Base-by-base conservation (phyloP, 2,113 vertebrate genomes). In the Spea multiplicata region DNA sequence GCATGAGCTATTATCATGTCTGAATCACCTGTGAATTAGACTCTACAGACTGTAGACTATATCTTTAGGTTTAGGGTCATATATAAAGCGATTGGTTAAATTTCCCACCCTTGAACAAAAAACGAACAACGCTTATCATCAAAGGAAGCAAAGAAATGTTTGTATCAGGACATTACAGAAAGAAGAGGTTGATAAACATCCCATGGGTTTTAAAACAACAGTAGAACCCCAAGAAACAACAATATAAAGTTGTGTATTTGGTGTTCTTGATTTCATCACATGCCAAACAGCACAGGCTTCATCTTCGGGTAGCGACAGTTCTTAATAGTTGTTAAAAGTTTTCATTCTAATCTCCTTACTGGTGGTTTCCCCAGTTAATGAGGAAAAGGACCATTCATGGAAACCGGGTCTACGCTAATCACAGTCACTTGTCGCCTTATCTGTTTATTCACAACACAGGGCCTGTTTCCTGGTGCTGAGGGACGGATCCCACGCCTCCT, bases 341-440 rank as follows among this genome's bases (percentile, higher is more conserved):
- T 53, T 77, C 66, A 50, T 71, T 12, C 53, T 77, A 70, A 77
- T 70, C 75, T 70, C 62, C 75, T 44, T 67, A 70, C 66, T 52
- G 45, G 67, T 62, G 53, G 75, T 77, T 77, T 77, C 75, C 75
- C 59, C 75, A 70, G 75, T 44, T 77, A 70, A 77, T 70, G 75
- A 76, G 59, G 74, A 69, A 66, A 44, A 69, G 66, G 75, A 67
- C 59, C 16, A 77, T 59, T 77, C 74, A 67, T 30, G 74, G 74
- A 64, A 75, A 75, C 64, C 2, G 30, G 30, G 30, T 1, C 30
- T 53, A 13, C 16, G 55, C 45, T 71, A 77, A 77, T 77, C 62
- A 68, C 50, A 13, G 44, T 70, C 46, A 0, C 16, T 16, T 48
- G 14, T 47, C 45, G 75, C 46, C 67, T 77, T 77, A 77, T 77